These are phyloP conservation scores for Quadroppia sp. DNA, from an alignment of 2,888 invertebrate species.

Conservation along the genomic window DNA sequence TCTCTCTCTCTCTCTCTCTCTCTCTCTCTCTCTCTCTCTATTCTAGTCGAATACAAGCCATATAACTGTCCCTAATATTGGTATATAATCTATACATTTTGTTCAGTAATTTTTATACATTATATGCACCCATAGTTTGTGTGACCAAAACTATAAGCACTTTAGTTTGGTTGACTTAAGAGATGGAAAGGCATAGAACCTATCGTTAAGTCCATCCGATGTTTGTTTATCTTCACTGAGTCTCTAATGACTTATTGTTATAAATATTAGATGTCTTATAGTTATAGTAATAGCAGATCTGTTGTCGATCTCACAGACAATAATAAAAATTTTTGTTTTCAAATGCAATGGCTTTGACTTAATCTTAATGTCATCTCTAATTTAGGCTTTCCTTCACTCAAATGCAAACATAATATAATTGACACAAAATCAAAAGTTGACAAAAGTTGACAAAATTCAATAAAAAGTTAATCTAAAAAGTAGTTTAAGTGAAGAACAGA, in stretches of 20 bases:
- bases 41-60: background rate
- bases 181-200: background rate
- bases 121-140: conserved; percentile 1
- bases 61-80: background rate
- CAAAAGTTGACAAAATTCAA: background rate
- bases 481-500: background rate
- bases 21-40: background rate
- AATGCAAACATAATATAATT: background rate
- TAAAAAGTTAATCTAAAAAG: conserved; percentile 17
- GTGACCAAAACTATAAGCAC: background rate
- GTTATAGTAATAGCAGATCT: background rate
- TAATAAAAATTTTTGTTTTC: conserved; percentile 4
- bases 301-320: background rate
- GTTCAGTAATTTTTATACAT: background rate
- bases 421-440: background rate
- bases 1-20: background rate
- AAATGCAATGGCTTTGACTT: background rate
- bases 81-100: background rate
- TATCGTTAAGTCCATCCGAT: background rate
- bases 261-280: background rate
- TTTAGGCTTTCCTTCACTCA: background rate
- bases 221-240: background rate
- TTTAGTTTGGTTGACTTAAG: background rate
- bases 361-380: conserved; percentile 13
- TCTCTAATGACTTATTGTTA: conserved; percentile 25